Percentiles rank a stretch among this genome's conserved stretches.
These are phyloP conservation scores for Cyaniris semiargus DNA, from an alignment of 2,888 invertebrate genomes.

Conservation along the genomic window DNA sequence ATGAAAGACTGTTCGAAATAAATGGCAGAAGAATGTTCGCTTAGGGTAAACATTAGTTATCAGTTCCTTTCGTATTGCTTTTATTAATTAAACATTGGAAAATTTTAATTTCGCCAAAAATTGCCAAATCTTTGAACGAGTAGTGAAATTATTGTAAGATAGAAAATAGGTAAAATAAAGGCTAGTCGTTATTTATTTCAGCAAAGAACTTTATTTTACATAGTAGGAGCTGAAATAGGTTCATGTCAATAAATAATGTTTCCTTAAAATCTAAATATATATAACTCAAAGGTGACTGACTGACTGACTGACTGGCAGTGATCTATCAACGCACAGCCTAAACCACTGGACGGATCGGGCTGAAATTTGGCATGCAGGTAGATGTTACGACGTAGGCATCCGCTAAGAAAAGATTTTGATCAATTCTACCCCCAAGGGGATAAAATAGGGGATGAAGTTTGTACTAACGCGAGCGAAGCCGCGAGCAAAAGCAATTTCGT, in stretches of 20 bases:
- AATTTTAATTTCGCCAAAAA: constrained; percentile 72
- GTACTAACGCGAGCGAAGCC: too few species aligned
- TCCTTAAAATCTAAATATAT: background rate
- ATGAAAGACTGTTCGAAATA: constrained; percentile 28
- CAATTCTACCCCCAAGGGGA: too few species aligned
- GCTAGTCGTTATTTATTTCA: constrained; percentile 26
- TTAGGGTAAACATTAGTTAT: constrained; percentile 6
- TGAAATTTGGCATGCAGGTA: too few species aligned
- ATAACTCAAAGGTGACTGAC: too few species aligned
- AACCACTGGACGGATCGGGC: too few species aligned
- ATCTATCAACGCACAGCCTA: too few species aligned
- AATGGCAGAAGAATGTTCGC: constrained; percentile 14
- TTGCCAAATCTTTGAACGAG: constrained; percentile 62
- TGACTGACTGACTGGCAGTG: too few species aligned
- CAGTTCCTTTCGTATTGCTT: constrained; percentile 29
- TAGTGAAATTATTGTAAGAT: constrained; percentile 9
- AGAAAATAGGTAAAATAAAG: constrained; percentile 21
- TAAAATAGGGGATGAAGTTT: too few species aligned
- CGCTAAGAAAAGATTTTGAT: too few species aligned
- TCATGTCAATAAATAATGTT: background rate
- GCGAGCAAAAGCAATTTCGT: too few species aligned
- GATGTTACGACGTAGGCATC: too few species aligned
- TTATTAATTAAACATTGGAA: constrained; percentile 42
- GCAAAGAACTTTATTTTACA: background rate
- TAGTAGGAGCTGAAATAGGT: background rate